Evolutionary conservation across 2,113 vertebrate species (phyloP).

Genomic region (Xyrauchen texanus): DNA sequence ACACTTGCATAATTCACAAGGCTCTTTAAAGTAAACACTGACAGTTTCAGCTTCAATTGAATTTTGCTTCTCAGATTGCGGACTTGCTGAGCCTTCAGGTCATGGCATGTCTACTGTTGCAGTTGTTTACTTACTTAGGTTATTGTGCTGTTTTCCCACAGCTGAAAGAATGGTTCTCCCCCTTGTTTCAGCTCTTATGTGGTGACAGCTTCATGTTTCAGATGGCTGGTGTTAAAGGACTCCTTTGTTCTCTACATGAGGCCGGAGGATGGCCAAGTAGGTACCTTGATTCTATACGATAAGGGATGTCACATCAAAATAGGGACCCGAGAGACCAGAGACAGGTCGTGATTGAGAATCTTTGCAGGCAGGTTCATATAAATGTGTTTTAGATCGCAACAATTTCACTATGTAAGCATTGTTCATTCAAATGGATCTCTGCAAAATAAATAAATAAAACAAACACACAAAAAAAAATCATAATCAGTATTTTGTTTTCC

Average conservation of each 20-base stretch:
- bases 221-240: conserved; percentile 65
- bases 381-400: not conserved
- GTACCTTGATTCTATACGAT: conserved; percentile 67
- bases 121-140: conserved; percentile 53
- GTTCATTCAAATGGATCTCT: no score
- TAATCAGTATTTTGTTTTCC: no score
- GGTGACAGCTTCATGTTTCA: conserved; percentile 54
- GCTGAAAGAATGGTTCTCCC: conserved; percentile 34
- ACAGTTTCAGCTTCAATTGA: conserved; percentile 34
- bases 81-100: conserved; percentile 21
- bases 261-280: conserved; percentile 65
- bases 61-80: conserved; percentile 45
- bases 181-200: conserved; percentile 48
- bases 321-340: conserved; percentile 60
- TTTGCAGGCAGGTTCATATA: conserved; percentile 56
- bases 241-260: conserved; percentile 73
- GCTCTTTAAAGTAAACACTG: conserved; percentile 55
- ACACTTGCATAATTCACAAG: conserved; percentile 54
- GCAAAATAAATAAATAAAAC: no score
- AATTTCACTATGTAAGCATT: not conserved
- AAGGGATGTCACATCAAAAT: conserved; percentile 71
- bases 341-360: conserved; percentile 50
- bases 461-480: no score
- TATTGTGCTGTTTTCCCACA: conserved; percentile 52
- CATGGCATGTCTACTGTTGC: not conserved